A percentile compares a stretch with the other conserved stretches of the same genome.
These are phyloP conservation scores for Sylvicola fuscatus DNA, from an alignment of 2,888 invertebrate species.

Conservation along the genomic window DNA sequence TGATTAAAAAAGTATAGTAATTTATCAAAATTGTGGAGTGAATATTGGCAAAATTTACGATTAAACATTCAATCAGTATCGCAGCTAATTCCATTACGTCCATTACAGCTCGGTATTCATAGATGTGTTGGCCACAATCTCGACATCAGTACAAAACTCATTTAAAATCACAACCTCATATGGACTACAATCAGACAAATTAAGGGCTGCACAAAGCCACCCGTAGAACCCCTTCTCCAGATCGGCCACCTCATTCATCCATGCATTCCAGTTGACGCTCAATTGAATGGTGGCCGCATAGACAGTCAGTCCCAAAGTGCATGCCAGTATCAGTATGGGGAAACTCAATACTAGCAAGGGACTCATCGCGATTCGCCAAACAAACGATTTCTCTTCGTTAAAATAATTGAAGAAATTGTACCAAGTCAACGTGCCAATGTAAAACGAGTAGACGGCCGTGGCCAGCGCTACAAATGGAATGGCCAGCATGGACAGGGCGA, in stretches of 20 bases:
- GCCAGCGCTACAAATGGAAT: slow-evolving; percentile 42
- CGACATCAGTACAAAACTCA: slow-evolving; percentile 25
- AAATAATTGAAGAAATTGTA: slow-evolving; percentile 51
- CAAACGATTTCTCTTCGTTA: slow-evolving; percentile 40
- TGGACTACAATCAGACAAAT: slow-evolving; percentile 50
- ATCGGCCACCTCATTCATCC: slow-evolving; percentile 50
- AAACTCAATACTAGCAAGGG: slow-evolving; percentile 46
- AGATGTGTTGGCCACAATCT: too few relatives aligned
- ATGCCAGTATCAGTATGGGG: slow-evolving; percentile 44
- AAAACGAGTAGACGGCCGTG: slow-evolving; percentile 47
- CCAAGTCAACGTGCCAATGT: slow-evolving; percentile 55
- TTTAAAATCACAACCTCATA: slow-evolving; percentile 48
- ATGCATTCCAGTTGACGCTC: slow-evolving; percentile 42
- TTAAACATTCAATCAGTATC: too few relatives aligned
- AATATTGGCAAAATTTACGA: too few relatives aligned
- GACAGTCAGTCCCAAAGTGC: slow-evolving; percentile 41
- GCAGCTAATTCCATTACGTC: too few relatives aligned
- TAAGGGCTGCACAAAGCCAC: slow-evolving; percentile 45
- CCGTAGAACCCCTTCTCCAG: slow-evolving; percentile 63
- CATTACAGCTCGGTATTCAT: too few relatives aligned
- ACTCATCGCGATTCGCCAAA: slow-evolving; percentile 39
- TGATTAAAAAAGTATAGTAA: too few relatives aligned
- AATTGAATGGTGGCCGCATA: slow-evolving; percentile 47
- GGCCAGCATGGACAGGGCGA: slow-evolving; percentile 39
- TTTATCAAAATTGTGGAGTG: too few relatives aligned